A percentile compares a stretch with the other conserved stretches of the same genome.
phyloP scores from a whole-genome alignment of 2,888 invertebrate species.

The Tiliacea citrago region DNA sequence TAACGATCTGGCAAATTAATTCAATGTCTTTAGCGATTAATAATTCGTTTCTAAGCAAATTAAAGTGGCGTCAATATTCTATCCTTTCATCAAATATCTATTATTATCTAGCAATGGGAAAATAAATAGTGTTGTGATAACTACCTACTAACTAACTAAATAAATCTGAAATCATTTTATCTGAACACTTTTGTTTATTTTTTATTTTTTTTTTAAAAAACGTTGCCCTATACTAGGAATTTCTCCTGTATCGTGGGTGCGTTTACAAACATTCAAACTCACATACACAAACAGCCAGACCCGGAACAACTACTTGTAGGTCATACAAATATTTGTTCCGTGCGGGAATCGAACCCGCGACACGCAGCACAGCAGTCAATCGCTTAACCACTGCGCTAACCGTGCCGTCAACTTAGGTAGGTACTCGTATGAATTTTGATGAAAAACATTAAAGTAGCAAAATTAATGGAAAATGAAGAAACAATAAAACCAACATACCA shows the following conservation, averaged over 20 bases:
- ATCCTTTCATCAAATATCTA: conserved; percentile 22
- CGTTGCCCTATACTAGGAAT: too few relatives aligned
- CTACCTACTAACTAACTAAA: background rate
- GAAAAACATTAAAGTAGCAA: conserved; percentile 14
- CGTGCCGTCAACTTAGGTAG: background rate
- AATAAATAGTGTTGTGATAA: background rate
- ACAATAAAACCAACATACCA: conserved; percentile 33
- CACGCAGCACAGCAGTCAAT: too few relatives aligned
- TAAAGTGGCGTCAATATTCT: conserved; percentile 8
- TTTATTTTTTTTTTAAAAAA: too few relatives aligned
- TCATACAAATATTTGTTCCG: too few relatives aligned
- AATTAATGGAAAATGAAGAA: conserved; percentile 27
- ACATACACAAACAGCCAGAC: too few relatives aligned
- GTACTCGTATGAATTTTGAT: background rate
- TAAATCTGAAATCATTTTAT: background rate
- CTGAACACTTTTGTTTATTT: background rate
- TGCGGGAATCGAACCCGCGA: too few relatives aligned
- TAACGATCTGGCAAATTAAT: conserved; percentile 36
- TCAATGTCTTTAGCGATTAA: conserved; percentile 33
- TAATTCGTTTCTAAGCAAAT: conserved; percentile 42
- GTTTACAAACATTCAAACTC: too few relatives aligned
- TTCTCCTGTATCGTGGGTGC: too few relatives aligned
- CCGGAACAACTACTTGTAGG: too few relatives aligned
- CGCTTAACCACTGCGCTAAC: too few relatives aligned
- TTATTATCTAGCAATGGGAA: background rate